Evolutionary conservation across 2,113 vertebrate genomes (phyloP), one percentile per base, ranked within the genome.

Genomic region (Siphamia tubifer): DNA sequence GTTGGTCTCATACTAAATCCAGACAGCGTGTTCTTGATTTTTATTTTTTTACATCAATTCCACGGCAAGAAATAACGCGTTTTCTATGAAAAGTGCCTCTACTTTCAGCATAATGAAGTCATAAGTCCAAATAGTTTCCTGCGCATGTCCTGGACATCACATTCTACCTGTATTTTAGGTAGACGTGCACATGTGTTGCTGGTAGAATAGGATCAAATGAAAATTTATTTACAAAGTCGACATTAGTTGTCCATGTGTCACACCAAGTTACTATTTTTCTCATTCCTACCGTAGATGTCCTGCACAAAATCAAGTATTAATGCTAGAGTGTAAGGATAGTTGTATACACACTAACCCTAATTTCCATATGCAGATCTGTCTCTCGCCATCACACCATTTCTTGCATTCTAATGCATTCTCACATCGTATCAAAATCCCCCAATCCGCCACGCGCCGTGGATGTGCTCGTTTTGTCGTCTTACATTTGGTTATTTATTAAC

Each of bases 291-390:
- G 53, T 57, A 35, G 38, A 45, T 91, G 83, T 90, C 84, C 74
- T 17, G 43, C 64, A 87, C 90, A 90, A 92, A 92, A 93, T 90
- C 92, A 92, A 68, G 89, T 90, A 58, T 66, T 83, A 92, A 92
- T 89, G 90, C 91, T 91, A 92, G 84, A 87, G 90, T 94, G 69
- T 92, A 94, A 94, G 93, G 93, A 90, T 93, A 65, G 93, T 95
- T 94, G 92, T 91, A 94, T 92, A 90, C 92, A 91, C 91, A 89
- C 92, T 94, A 95, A 94, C 92, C 93, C 93, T 95, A 83, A 97
- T 98, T 97, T 95, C 96, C 96, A 98, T 98, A 96, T 98, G 96
- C 95, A 97, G 95, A 97, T 97, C 93, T 92, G 91, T 95, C 92
- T 95, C 90, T 88, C 88, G 87, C 88, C 91, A 91, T 92, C 93